These are phyloP conservation scores for Ormyrus nitidulus DNA, from an alignment of 2,888 invertebrate genomes.

Conservation along the genomic window DNA sequence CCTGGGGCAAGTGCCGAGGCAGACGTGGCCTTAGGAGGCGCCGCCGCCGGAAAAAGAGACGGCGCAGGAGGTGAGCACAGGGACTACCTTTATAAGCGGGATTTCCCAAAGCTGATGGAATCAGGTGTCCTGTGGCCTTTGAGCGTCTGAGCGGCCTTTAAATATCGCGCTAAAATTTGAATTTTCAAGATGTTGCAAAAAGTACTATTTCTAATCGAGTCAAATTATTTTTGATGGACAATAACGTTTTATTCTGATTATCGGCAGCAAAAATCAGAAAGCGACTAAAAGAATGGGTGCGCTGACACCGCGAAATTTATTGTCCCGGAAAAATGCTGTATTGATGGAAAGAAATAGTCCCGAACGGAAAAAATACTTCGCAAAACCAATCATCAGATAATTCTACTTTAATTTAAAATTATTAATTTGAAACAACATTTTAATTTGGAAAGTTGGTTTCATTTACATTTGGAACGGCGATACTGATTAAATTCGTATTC, in stretches of 20 bases:
- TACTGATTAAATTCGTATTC: not conserved
- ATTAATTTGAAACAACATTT: not conserved
- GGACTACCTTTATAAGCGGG: not conserved
- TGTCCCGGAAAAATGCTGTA: constrained; percentile 60
- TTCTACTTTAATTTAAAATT: not conserved
- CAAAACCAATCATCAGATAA: not conserved
- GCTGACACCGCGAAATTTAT: constrained; percentile 57
- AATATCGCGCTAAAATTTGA: too few species aligned
- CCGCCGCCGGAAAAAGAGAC: constrained; percentile 74
- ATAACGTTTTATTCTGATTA: constrained; percentile 30
- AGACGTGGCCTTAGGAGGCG: constrained; percentile 70
- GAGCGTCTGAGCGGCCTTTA: too few species aligned
- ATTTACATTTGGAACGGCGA: not conserved
- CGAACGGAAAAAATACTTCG: not conserved
- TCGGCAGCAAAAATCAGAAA: constrained; percentile 45
- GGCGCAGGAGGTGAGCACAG: constrained; percentile 70
- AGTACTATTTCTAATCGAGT: too few species aligned
- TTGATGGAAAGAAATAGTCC: constrained; percentile 25
- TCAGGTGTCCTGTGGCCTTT: too few species aligned
- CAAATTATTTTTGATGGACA: constrained; percentile 10
- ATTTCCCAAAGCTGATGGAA: too few species aligned
- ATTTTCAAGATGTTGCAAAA: too few species aligned
- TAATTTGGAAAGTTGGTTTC: too few species aligned
- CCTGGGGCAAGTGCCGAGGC: constrained; percentile 63
- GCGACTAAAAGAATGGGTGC: constrained; percentile 12